Evolutionary conservation across 2,797 vertebrate species (phyloP).

Genomic region (Denticeps clupeoides): DNA sequence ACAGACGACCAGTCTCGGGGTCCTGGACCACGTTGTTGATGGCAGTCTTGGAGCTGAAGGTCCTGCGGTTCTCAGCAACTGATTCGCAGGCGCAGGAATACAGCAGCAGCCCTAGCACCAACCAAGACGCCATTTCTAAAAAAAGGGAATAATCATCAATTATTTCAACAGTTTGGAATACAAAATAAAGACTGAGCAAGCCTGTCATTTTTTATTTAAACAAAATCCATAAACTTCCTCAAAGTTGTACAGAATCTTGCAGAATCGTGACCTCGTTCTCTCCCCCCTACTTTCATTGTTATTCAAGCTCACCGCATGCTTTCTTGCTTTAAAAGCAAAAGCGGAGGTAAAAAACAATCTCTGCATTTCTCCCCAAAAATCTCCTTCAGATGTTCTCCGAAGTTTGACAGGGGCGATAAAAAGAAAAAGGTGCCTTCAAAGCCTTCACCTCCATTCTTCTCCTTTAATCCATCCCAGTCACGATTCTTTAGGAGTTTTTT

Average conservation of each 20-base stretch:
- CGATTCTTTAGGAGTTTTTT: slow-evolving; percentile 1
- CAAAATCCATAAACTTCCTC: not conserved
- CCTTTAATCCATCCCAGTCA: slow-evolving; percentile 2
- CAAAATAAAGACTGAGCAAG: not conserved
- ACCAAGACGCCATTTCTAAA: slow-evolving; percentile 47
- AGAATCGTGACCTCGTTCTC: not conserved
- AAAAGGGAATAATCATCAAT: not conserved
- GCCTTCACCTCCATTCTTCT: not conserved
- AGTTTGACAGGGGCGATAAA: slow-evolving; percentile 6
- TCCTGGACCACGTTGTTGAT: slow-evolving; percentile 60
- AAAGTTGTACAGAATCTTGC: not conserved
- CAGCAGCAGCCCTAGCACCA: slow-evolving; percentile 34
- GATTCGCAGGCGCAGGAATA: slow-evolving; percentile 25
- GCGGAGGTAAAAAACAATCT: slow-evolving; percentile 8
- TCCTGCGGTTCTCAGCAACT: not conserved
- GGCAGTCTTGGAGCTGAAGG: slow-evolving; percentile 30
- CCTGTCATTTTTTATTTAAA: no score
- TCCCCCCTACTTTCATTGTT: not conserved
- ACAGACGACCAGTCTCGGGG: slow-evolving; percentile 64
- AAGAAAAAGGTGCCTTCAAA: slow-evolving; percentile 16
- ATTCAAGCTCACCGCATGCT: not conserved
- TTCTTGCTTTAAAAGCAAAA: not conserved
- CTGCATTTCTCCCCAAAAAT: not conserved
- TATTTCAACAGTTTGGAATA: no score
- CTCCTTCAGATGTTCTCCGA: slow-evolving; percentile 3